These are phyloP conservation scores for Anguilla pacifica DNA, from an alignment of 2,797 vertebrate species.

Conservation along the genomic window DNA sequence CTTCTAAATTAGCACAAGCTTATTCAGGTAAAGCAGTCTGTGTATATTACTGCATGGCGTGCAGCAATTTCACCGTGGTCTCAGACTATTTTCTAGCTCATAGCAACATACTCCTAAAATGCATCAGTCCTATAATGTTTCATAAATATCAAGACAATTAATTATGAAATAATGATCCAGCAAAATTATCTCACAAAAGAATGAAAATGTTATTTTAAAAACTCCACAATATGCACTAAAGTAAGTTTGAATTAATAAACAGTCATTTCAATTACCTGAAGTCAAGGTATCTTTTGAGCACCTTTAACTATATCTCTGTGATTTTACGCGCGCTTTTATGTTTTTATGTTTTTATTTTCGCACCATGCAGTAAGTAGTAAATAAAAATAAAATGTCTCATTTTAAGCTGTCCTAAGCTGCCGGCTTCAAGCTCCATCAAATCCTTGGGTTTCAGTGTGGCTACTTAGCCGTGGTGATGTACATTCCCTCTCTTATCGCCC, in stretches of 20 bases:
- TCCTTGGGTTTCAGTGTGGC: not conserved
- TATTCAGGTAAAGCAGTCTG: not conserved
- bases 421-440: not conserved
- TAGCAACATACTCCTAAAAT: not conserved
- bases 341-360: not conserved
- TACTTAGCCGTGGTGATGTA: constrained; percentile 13
- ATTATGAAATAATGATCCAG: not conserved
- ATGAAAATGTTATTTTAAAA: not conserved
- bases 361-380: not conserved
- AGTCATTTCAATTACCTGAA: not conserved
- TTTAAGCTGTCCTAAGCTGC: not conserved
- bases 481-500: constrained; percentile 2
- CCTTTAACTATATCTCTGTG: not conserved
- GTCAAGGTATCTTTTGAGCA: not conserved
- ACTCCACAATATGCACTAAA: not conserved
- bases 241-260: not conserved
- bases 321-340: not conserved
- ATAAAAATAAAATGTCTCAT: not conserved
- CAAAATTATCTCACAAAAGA: not conserved
- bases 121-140: not conserved
- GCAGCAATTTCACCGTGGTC: not conserved
- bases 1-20: not conserved
- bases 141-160: not conserved
- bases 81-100: not conserved
- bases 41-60: not conserved